A percentile compares a stretch with the other conserved stretches of the same genome.
Evolutionary conservation across 2,888 invertebrate genomes (phyloP).

Genomic region (Graphium colonna): DNA sequence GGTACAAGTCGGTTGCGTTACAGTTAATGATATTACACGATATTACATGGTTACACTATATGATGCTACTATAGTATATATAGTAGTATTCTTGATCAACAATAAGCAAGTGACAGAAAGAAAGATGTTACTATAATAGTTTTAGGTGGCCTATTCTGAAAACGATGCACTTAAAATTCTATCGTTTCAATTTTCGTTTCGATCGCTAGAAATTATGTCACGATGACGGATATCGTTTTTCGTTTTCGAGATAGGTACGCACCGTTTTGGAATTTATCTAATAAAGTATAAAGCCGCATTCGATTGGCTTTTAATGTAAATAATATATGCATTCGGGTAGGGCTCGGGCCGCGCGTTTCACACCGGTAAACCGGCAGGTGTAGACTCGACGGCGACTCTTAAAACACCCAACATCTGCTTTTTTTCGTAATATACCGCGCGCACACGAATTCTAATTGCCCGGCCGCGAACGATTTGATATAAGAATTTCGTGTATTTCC

Average conservation of each 20-base stretch:
- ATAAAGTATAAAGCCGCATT: too few relatives aligned
- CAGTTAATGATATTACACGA: constrained; percentile 62
- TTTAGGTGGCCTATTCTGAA: background rate
- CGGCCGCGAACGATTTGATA: constrained; percentile 49
- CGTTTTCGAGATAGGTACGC: too few relatives aligned
- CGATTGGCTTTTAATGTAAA: too few relatives aligned
- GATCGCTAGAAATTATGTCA: too few relatives aligned
- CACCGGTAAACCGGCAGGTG: constrained; percentile 61
- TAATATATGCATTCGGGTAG: background rate
- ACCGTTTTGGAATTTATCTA: too few relatives aligned
- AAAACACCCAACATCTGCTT: constrained; percentile 67
- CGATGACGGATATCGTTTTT: too few relatives aligned
- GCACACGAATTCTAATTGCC: constrained; percentile 62
- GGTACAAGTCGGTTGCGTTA: constrained; percentile 53
- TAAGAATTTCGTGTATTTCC: constrained; percentile 34
- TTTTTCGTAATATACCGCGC: constrained; percentile 59
- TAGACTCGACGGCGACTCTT: constrained; percentile 58
- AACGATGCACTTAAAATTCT: too few relatives aligned
- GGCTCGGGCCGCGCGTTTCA: constrained; percentile 26
- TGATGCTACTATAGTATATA: too few relatives aligned
- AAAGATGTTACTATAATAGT: background rate
- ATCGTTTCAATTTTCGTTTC: too few relatives aligned
- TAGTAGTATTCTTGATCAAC: too few relatives aligned
- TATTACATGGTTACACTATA: constrained; percentile 40
- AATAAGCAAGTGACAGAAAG: too few relatives aligned